phyloP scores from a whole-genome alignment of 2,888 invertebrate genomes.

The Kuschelorhynchus macadamiae region DNA sequence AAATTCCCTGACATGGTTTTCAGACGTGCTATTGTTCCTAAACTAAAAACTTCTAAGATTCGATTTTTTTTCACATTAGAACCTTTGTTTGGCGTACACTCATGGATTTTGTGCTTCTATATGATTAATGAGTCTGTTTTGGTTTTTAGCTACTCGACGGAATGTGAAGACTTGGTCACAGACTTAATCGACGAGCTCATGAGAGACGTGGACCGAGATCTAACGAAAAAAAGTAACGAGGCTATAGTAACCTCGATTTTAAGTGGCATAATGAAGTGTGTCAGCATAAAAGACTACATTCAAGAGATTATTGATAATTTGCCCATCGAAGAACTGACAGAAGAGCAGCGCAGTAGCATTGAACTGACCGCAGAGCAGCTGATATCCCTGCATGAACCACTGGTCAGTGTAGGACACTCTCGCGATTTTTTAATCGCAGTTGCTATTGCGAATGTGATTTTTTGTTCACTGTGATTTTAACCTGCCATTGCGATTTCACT shows the following conservation, averaged over 20 bases:
- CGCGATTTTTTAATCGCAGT: too few species aligned
- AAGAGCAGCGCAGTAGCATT: conserved; percentile 58
- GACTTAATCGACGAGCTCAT: conserved; percentile 59
- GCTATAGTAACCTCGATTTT: conserved; percentile 57
- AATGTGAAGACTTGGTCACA: conserved; percentile 57
- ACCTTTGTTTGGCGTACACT: too few species aligned
- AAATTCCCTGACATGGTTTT: too few species aligned
- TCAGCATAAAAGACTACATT: conserved; percentile 59
- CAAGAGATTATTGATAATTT: conserved; percentile 59
- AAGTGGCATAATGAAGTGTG: conserved; percentile 55
- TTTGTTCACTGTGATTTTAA: too few species aligned
- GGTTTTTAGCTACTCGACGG: conserved; percentile 52
- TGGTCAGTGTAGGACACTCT: too few species aligned
- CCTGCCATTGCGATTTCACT: too few species aligned
- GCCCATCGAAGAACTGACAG: conserved; percentile 57
- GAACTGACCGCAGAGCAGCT: conserved; percentile 62
- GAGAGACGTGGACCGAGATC: conserved; percentile 52
- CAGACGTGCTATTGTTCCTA: too few species aligned
- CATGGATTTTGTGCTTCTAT: too few species aligned
- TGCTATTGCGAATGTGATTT: too few species aligned
- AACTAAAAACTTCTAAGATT: too few species aligned
- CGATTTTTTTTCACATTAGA: too few species aligned
- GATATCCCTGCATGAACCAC: conserved; percentile 57
- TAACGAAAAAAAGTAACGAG: conserved; percentile 53
- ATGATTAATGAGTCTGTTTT: not conserved